phyloP scores from a whole-genome alignment of 2,113 vertebrate genomes.

The Ursus arctos region DNA sequence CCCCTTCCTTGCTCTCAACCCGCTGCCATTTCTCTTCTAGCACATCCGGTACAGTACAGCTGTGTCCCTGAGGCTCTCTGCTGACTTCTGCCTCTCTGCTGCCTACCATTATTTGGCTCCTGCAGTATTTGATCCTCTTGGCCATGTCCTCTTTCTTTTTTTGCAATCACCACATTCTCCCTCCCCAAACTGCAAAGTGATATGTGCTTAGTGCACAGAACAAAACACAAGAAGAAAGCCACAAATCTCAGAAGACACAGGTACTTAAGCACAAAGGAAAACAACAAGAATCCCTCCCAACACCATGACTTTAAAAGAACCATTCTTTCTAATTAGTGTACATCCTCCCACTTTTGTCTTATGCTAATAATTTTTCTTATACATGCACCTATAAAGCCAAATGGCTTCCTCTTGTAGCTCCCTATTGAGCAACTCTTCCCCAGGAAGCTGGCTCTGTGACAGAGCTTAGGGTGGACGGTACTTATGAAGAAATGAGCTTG shows the following conservation, averaged over 20 bases:
- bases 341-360: neutral
- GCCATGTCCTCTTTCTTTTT: neutral
- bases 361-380: neutral
- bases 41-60: neutral
- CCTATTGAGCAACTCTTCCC: neutral
- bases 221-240: neutral
- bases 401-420: neutral
- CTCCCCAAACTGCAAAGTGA: neutral
- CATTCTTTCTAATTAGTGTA: neutral
- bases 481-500: neutral
- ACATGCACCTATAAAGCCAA: neutral
- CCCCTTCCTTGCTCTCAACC: neutral
- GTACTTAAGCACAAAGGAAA: neutral
- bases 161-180: neutral
- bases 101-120: neutral
- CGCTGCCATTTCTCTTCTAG: neutral
- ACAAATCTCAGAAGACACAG: neutral
- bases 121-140: neutral
- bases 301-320: neutral
- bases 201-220: neutral
- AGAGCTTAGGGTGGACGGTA: neutral
- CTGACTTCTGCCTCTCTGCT: neutral
- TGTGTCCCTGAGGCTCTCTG: neutral
- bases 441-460: neutral
- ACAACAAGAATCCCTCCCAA: neutral